These are phyloP conservation scores for Enteromius radiatus DNA, from an alignment of 2,797 vertebrate genomes.

Conservation along the genomic window DNA sequence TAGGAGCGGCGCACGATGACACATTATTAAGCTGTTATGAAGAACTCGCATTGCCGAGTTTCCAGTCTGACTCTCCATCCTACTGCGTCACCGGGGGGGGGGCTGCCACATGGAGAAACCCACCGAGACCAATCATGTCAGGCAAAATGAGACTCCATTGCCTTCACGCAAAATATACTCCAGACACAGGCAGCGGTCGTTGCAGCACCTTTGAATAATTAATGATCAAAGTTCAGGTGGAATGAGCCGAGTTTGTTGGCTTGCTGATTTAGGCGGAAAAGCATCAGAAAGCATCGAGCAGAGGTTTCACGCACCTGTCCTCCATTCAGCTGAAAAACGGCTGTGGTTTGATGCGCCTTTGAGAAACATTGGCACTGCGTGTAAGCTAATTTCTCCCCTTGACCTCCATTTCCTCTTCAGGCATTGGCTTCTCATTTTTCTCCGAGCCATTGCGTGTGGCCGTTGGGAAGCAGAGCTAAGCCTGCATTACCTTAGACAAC, in stretches of 20 bases:
- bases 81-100: constrained; percentile 42
- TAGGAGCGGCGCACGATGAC: constrained; percentile 59
- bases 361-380: constrained; percentile 62
- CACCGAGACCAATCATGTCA: constrained; percentile 67
- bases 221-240: constrained; percentile 66
- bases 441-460: constrained; percentile 46
- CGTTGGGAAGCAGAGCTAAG: constrained; percentile 37
- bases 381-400: constrained; percentile 69
- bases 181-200: constrained; percentile 30
- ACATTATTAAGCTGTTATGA: constrained; percentile 68
- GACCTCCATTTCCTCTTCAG: constrained; percentile 58
- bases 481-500: constrained; percentile 44
- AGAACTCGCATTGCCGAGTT: constrained; percentile 47
- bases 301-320: constrained; percentile 66
- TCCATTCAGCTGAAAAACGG: constrained; percentile 61
- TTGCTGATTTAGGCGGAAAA: constrained; percentile 70
- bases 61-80: constrained; percentile 48
- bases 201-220: constrained; percentile 62
- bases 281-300: constrained; percentile 61
- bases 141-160: constrained; percentile 58
- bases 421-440: constrained; percentile 57
- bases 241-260: constrained; percentile 62
- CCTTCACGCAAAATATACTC: constrained; percentile 19
- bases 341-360: constrained; percentile 57
- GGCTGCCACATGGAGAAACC: constrained; percentile 59